Evolutionary conservation across 2,888 invertebrate species (phyloP), one percentile per base, ranked within the genome.

Genomic region (Desoria tigrina): DNA sequence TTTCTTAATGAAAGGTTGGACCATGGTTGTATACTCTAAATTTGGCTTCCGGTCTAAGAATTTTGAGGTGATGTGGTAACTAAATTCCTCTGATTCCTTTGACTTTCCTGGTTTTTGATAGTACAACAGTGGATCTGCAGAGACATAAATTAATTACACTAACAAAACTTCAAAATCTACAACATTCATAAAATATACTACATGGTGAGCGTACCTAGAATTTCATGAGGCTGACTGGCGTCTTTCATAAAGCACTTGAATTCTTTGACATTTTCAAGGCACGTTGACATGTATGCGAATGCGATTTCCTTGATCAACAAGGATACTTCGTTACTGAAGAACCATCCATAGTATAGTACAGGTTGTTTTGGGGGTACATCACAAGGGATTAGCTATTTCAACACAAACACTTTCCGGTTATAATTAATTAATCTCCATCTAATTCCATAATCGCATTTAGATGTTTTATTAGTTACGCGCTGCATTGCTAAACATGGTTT

Each of bases 331-430:
- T 27, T 23, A 2, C 50, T 16, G 27, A 67, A 65, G 28, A 70
- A 70, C 67, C 67, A 70, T 1, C 67, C 70, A 28, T 67, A 70
- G n/a, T 70, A 70, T 1, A 67, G 50, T 1, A 67, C 62, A 55
- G 61, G 27, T 39, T 66, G 39, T 39, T 11, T 9, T 16, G 16
- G 39, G 39, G 9, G 9, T 16, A 9, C 16, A 39, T 16, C 9
- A 39, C 9, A 39, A 39, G 9, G 39, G 39, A 39, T 16, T 11
- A 16, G 16, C 16, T 9, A 39, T 11, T 39, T 39, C 39, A 16
- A 39, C 9, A 39, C 9, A 11, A 11, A 39, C 9, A 39, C 16
- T 39, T 9, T 39, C 9, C 39, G 16, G 16, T 39, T 11, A 39
- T 39, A 39, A 39, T 39, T 9, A 11, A 9, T 16, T 39, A 39